phyloP scores from a whole-genome alignment of 2,113 vertebrate genomes.

The Indri indri region DNA sequence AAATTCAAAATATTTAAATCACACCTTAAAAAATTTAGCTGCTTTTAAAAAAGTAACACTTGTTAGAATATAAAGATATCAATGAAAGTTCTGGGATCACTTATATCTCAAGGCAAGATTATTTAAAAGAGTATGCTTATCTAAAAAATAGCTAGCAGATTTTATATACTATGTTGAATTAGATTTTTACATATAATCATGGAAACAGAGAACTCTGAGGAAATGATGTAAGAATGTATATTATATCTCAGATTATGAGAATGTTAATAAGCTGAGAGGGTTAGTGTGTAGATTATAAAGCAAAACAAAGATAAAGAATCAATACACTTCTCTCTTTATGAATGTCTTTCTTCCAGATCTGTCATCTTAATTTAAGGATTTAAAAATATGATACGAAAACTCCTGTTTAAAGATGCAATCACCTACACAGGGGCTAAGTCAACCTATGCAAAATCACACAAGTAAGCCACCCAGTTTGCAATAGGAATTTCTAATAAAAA shows the following conservation, averaged over 20 bases:
- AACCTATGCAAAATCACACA: neutral
- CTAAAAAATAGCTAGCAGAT: neutral
- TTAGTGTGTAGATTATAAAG: constrained; percentile 60
- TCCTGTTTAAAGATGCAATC: neutral
- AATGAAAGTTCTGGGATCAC: constrained; percentile 6
- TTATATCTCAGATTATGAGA: neutral
- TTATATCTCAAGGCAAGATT: constrained; percentile 16
- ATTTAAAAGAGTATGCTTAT: neutral
- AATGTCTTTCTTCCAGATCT: neutral
- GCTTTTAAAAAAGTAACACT: neutral
- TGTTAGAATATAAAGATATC: constrained; percentile 20
- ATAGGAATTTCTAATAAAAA: neutral
- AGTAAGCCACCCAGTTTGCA: neutral
- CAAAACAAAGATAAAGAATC: constrained; percentile 24
- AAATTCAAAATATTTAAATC: constrained; percentile 46
- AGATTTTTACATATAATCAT: constrained; percentile 22
- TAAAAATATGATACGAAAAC: constrained; percentile 19
- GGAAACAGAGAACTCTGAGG: neutral
- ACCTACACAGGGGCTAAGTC: neutral
- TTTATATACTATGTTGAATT: neutral
- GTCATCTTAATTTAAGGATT: constrained; percentile 3
- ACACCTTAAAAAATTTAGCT: constrained; percentile 25
- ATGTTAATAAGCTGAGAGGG: constrained; percentile 62
- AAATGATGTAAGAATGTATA: neutral
- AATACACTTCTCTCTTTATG: neutral